A percentile compares a stretch with the other conserved stretches of the same genome.
Conservation (phyloP, 2,113 vertebrate genomes). For the Salvelinus alpinus region DNA sequence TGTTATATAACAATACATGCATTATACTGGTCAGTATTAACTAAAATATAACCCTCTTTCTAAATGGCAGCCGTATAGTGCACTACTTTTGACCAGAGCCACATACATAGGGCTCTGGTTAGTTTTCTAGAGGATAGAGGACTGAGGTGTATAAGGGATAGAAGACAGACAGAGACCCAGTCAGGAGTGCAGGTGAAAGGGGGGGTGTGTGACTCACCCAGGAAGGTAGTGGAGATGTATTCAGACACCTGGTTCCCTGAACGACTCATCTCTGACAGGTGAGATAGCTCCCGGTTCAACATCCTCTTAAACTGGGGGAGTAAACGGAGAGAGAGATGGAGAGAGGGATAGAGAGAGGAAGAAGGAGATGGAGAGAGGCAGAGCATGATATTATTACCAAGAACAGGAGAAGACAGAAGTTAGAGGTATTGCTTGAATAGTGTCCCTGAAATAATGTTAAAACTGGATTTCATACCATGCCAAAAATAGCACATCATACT, state of each 20-base stretch:
- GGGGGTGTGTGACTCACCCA: conserved; percentile 74
- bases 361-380: neutral
- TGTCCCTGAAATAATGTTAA: no score
- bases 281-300: conserved; percentile 91
- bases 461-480: no score
- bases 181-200: neutral
- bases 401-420: neutral
- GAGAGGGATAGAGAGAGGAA: conserved; percentile 2
- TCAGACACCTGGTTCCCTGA: conserved; percentile 95
- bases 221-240: conserved; percentile 93
- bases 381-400: neutral
- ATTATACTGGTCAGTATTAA: no score
- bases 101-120: no score
- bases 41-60: no score
- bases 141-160: neutral
- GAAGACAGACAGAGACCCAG: neutral
- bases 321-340: conserved; percentile 24
- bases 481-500: no score
- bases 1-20: no score
- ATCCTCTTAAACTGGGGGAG: conserved; percentile 85
- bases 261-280: conserved; percentile 93
- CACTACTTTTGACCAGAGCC: no score
- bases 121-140: no score
- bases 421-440: no score
- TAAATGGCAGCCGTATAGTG: no score